Conservation (phyloP, 2,797 vertebrate species). For the Diplodus sargus region DNA sequence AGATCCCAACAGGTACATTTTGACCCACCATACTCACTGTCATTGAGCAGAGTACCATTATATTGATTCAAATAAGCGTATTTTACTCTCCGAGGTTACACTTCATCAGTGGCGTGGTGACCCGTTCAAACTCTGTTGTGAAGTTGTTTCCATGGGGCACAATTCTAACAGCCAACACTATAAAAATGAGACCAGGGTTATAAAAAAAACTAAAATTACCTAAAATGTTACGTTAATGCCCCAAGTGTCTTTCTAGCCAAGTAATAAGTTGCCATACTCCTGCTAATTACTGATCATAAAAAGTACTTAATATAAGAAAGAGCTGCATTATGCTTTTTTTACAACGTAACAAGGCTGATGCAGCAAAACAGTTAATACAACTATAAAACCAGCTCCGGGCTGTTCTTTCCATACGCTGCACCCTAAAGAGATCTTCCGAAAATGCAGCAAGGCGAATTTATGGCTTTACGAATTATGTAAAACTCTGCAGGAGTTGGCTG, state of each 20-base stretch:
- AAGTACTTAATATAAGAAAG: constrained; percentile 14
- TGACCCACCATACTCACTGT: neutral
- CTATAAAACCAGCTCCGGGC: constrained; percentile 30
- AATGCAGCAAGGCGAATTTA: constrained; percentile 23
- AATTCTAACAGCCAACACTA: constrained; percentile 4
- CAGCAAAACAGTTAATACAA: constrained; percentile 19
- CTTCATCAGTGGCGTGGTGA: neutral
- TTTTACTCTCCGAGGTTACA: neutral
- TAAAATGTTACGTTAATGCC: neutral
- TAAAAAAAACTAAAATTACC: neutral
- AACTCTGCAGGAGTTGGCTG: constrained; percentile 30
- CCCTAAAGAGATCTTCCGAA: constrained; percentile 20
- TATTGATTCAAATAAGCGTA: neutral
- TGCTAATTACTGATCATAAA: constrained; percentile 16
- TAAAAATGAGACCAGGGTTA: neutral
- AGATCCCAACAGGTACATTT: neutral
- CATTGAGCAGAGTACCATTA: neutral
- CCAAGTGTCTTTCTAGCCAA: constrained; percentile 2
- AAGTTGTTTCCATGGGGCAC: neutral
- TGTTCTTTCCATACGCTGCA: constrained; percentile 25
- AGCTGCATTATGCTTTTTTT: constrained; percentile 6
- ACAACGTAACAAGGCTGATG: neutral
- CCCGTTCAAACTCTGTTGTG: neutral
- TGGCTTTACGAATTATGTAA: constrained; percentile 32
- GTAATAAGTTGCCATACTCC: neutral